Evolutionary conservation across 2,888 invertebrate species (phyloP), one percentile per base, ranked within the genome.

Genomic region (Phyllotreta cruciferae): DNA sequence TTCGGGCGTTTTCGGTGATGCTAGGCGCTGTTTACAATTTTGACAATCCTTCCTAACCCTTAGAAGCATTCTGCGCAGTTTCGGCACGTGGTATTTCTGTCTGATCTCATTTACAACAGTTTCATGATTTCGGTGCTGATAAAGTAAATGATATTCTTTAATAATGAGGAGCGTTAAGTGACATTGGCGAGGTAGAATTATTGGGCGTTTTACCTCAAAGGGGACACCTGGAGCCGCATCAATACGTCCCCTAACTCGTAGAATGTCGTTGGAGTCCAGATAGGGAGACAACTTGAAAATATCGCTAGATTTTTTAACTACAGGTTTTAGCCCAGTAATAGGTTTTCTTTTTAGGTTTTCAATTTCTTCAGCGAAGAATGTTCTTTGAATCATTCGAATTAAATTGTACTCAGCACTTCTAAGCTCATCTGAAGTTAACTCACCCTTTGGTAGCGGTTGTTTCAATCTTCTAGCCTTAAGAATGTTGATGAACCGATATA

Each of bases 51-150:
- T 11, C 54, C n/a, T 6, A 60, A 7, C n/a, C n/a, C n/a, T n/a
- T n/a, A n/a, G n/a, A n/a, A n/a, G n/a, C 34, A 53, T 24, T 60
- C 54, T 54, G 53, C 60, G 38, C 34, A 60, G 35, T 42, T 60
- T 38, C 4, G 53, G 49, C 38, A 62, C 56, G n/a, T 44, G 56
- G 13, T 47, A 62, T n/a, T n/a, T n/a, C n/a, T n/a, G n/a, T n/a
- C n/a, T 62, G 1, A 62, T 44, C 24, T 62, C 62, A 56, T 62
- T 55, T 42, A 62, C 39, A 4, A 62, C 55, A 37, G 47, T 62
- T 39, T 56, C 44, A 42, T 58, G 35, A 58, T 56, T 58, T 42
- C n/a, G 6, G 11, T 42, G 42, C 5, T 42, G 42, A n/a, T 7
- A 7, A 7, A 10, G 9, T 7, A 5, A 7, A 11, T 42, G n/a